Base-by-base conservation (phyloP, 2,797 vertebrate species). In the Synanceia verrucosa region DNA sequence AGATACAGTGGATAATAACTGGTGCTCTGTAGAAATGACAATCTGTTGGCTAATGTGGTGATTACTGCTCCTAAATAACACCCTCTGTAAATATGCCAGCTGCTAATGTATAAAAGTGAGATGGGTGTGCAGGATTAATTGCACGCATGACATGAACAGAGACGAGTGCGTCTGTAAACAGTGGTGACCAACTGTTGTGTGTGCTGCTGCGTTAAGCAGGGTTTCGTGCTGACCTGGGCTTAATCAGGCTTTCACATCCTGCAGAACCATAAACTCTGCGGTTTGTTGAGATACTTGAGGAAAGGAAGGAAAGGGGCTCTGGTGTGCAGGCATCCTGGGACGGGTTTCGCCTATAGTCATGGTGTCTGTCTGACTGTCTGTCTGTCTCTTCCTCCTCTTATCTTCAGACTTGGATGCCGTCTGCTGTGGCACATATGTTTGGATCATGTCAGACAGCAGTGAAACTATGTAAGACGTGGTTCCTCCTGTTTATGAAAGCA, bases 391-490 rank as follows among this genome's bases (percentile, higher is more conserved):
- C 85, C 76, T 79, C 57, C 65, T 86, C 87, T 79, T 85, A 73
- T 89, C 85, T 84, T 73, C 76, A 73, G 73, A 67, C 75, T 90
- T 88, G 86, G 85, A 89, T 26, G 71, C 76, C 14, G 73, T 91
- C 88, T 92, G 86, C 89, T 68, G 88, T 89, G 88, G 88, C 92
- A 90, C 93, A 94, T 92, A 89, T 94, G 93, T 94, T 92, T 92
- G 91, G 91, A 93, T 94, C 91, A 91, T 94, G 93, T 94, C 82
- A 91, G 93, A 94, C 93, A 93, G 93, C 91, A 87, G 84, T 85
- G 90, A 90, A 93, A 91, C 91, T 94, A 93, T 94, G 92, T 94
- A 92, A 87, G 87, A 94, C 88, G 91, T 89, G 89, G 90, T 93
- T 94, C 94, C 91, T 93, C 91, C 91, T 90, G 89, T 93, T 91